phyloP scores from a whole-genome alignment of 2,888 invertebrate genomes.

The Baronia brevicornis region DNA sequence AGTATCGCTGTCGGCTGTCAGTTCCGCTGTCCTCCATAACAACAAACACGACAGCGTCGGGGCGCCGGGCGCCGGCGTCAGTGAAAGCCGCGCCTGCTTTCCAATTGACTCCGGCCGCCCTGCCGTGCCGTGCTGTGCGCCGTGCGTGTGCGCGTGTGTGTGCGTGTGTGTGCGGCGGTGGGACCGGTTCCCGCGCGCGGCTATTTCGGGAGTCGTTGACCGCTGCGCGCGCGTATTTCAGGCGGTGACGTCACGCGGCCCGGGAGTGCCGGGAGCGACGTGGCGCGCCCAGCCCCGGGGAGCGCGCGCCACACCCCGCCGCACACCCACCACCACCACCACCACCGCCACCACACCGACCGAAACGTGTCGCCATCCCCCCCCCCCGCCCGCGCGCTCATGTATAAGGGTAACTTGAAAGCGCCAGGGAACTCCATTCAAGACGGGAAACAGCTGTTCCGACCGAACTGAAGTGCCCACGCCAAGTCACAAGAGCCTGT shows the following conservation, averaged over 20 bases:
- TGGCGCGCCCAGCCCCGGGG: constrained; percentile 37
- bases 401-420: no score
- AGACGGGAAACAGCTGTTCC: no score
- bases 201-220: constrained; percentile 75
- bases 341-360: not conserved
- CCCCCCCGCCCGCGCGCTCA: not conserved
- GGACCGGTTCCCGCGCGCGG: constrained; percentile 68
- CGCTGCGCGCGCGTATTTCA: constrained; percentile 51
- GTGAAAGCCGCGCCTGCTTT: constrained; percentile 17
- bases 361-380: not conserved
- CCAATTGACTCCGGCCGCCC: no score
- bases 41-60: no score
- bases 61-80: no score
- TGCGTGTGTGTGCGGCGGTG: constrained; percentile 37
- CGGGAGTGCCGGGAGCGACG: constrained; percentile 33
- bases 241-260: constrained; percentile 46
- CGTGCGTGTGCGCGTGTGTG: constrained; percentile 19
- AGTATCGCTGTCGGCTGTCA: no score
- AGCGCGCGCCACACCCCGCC: not conserved
- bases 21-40: no score
- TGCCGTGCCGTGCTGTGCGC: constrained; percentile 15
- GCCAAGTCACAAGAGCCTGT: no score
- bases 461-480: no score
- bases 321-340: constrained; percentile 4
- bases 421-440: no score